Base-by-base conservation (phyloP, 2,113 vertebrate species). In the Paramormyrops kingsleyae region DNA sequence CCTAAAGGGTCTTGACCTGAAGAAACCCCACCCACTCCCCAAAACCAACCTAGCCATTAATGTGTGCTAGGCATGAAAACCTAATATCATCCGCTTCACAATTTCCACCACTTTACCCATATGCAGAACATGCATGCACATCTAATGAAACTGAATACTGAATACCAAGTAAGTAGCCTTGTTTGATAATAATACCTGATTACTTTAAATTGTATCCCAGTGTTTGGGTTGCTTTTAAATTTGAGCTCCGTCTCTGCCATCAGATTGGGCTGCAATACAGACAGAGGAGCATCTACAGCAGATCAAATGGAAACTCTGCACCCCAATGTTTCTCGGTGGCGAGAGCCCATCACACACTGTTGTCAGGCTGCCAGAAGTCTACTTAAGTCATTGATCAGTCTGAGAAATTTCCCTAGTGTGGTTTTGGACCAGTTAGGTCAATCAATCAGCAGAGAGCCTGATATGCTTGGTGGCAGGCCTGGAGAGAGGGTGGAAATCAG, bases 371-470 rank as follows among this genome's bases (percentile, higher is more conserved):
- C 90, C 83, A 91, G 89, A 27, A 31, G 74, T 66, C 21, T 70
- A 83, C 87, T 83, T 46, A 90, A 70, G 47, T 91, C 83, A 90
- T 77, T 90, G 87, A 92, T 92, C 90, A 91, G 90, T 91, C 87
- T 91, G 52, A 90, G 47, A 89, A 91, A 92, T 88, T 93, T 86
- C 49, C 91, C 91, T 52, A 70, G 31, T 89, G 89, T 49, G 35
- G 50, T 91, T 91, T 91, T 83, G 88, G 87, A 93, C 90, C 31
- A 74, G 87, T 39, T 47, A 85, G 77, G 83, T 83, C 39, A 89
- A 91, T 91, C 90, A 90, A 91, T 92, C 89, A 92, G 83, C 83
- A 89, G 62, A 83, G 74, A 80, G 89, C 87, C 89, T 85, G 39
- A 84, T 84, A 88, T 77, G 83, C 47, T 42, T 88, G 21, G 56